phyloP scores from a whole-genome alignment of 2,113 vertebrate species.

The Pao palembangensis region DNA sequence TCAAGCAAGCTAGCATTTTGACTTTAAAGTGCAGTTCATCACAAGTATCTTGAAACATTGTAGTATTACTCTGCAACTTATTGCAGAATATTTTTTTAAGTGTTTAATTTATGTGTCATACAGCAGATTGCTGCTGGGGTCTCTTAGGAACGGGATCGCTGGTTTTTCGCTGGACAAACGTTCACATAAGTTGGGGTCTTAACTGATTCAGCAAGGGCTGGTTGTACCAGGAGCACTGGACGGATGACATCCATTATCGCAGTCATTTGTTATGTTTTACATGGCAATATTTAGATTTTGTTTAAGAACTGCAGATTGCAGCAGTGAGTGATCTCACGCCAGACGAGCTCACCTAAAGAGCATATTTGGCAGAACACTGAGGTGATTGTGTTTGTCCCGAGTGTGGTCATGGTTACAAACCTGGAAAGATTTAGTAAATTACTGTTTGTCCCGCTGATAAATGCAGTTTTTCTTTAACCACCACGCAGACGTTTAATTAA shows the following conservation, averaged over 20 bases:
- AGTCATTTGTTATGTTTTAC: conserved; percentile 22
- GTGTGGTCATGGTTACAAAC: conserved; percentile 58
- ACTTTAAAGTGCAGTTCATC: no score
- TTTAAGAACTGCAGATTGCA: conserved; percentile 15
- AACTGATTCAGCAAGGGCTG: conserved; percentile 3
- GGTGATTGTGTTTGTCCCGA: conserved; percentile 55
- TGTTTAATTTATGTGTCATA: no score
- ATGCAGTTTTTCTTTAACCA: background rate
- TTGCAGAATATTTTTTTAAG: no score
- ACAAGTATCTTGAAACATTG: no score
- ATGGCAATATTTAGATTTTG: conserved; percentile 21
- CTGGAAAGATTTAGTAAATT: conserved; percentile 23
- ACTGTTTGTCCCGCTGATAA: conserved; percentile 26
- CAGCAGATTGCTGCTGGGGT: no score
- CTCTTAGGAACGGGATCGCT: no score
- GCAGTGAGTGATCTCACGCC: conserved; percentile 24
- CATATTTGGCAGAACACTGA: conserved; percentile 53
- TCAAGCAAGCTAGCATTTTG: background rate
- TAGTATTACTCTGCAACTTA: no score
- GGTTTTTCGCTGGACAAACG: no score
- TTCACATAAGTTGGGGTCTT: background rate
- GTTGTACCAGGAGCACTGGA: background rate
- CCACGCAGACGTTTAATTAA: background rate
- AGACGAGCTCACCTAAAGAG: conserved; percentile 32
- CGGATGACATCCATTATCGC: conserved; percentile 8